These are phyloP conservation scores for Oxytorus armatus DNA, from an alignment of 2,888 invertebrate species.

Conservation along the genomic window DNA sequence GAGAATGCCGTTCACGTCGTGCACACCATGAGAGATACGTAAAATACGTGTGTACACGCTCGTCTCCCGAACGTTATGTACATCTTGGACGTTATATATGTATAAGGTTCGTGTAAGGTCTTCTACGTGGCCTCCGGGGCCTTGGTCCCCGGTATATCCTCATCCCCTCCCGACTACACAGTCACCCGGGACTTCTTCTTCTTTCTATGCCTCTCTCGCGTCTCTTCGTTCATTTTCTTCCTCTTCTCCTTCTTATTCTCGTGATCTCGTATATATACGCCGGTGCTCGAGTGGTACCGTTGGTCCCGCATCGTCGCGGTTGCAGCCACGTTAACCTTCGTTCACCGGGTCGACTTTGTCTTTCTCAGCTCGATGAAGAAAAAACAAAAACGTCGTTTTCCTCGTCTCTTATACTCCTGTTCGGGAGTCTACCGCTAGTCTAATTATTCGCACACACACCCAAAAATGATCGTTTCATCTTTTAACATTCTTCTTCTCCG, in stretches of 20 bases:
- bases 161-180: conserved; percentile 49
- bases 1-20: conserved; percentile 63
- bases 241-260: conserved; percentile 27
- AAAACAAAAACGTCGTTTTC: conserved; percentile 20
- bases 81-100: conserved; percentile 45
- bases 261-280: conserved; percentile 58
- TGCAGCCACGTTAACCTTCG: conserved; percentile 75
- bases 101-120: conserved; percentile 52
- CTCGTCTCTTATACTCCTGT: neutral
- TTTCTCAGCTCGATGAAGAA: conserved; percentile 32
- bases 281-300: conserved; percentile 72
- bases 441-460: neutral
- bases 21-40: conserved; percentile 36
- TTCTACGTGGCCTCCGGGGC: conserved; percentile 62
- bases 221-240: conserved; percentile 16
- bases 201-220: conserved; percentile 17
- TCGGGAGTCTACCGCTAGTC: too few species aligned
- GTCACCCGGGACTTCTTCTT: conserved; percentile 48
- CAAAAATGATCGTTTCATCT: too few species aligned
- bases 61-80: conserved; percentile 32
- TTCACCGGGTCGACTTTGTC: conserved; percentile 75
- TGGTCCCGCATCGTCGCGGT: conserved; percentile 71
- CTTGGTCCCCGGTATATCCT: conserved; percentile 66
- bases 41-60: neutral
- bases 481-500: too few species aligned